These are phyloP conservation scores for Eurystomus glaucurus DNA, from an alignment of 2,797 vertebrate genomes.

Conservation along the genomic window DNA sequence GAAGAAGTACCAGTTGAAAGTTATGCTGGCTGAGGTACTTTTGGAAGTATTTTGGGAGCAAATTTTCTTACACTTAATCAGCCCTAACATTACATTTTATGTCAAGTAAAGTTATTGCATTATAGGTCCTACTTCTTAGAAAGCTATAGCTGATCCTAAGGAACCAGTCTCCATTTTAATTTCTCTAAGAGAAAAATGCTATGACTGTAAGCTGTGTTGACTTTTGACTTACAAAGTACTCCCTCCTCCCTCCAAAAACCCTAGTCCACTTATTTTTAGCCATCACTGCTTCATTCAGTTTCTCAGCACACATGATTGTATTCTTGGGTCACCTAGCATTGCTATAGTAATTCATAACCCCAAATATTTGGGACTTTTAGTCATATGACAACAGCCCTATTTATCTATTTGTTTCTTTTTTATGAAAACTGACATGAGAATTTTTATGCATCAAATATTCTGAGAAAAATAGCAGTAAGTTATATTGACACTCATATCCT, in stretches of 20 bases:
- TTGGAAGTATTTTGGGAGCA: neutral
- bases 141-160: neutral
- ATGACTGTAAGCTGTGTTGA: neutral
- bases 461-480: slow-evolving; percentile 66
- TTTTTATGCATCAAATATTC: slow-evolving; percentile 56
- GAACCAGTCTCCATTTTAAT: neutral
- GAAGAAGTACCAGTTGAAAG: neutral
- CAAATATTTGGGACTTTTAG: neutral
- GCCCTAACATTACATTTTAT: neutral
- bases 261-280: neutral
- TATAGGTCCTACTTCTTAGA: neutral
- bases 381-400: neutral
- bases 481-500: neutral
- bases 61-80: neutral
- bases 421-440: slow-evolving; percentile 16
- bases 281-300: neutral
- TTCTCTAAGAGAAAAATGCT: neutral
- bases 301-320: neutral
- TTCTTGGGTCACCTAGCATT: neutral
- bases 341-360: neutral
- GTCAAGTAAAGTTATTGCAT: neutral
- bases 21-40: neutral
- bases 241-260: rapidly evolving
- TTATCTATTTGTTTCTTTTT: neutral
- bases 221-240: neutral